Conservation (phyloP, 2,113 vertebrate species). For the Oreocharis arfaki region DNA sequence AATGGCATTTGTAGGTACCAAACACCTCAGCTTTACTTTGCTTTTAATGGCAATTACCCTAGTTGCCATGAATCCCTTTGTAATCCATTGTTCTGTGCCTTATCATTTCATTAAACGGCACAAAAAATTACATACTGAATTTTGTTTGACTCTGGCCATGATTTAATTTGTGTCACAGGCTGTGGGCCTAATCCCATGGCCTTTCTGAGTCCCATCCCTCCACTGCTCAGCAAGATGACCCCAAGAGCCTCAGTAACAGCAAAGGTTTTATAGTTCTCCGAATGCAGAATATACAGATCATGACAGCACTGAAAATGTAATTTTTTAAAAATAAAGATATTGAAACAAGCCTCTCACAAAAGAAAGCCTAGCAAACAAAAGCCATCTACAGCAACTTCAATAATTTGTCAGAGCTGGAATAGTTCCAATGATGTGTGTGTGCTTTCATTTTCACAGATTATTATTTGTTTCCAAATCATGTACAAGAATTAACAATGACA, state of each 20-base stretch:
- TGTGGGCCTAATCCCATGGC: background rate
- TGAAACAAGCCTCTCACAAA: background rate
- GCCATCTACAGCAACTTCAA: background rate
- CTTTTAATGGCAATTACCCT: background rate
- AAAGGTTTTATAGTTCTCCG: background rate
- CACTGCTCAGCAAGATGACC: background rate
- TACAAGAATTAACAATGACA: background rate
- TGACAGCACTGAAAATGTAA: background rate
- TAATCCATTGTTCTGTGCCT: background rate
- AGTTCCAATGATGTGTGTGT: background rate
- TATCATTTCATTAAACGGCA: background rate
- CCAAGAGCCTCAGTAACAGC: background rate
- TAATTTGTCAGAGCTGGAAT: background rate
- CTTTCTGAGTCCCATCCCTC: background rate
- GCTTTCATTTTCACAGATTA: background rate
- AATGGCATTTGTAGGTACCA: background rate
- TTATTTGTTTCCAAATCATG: background rate
- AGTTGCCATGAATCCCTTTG: background rate
- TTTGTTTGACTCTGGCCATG: background rate
- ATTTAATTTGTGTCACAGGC: background rate
- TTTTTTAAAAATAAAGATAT: background rate
- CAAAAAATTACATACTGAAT: background rate
- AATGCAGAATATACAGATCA: background rate
- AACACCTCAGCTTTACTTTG: background rate
- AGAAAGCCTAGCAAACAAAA: background rate